A percentile compares a stretch with the other conserved stretches of the same genome.
Evolutionary conservation across 2,113 vertebrate genomes (phyloP).

Genomic region (Promerops cafer): DNA sequence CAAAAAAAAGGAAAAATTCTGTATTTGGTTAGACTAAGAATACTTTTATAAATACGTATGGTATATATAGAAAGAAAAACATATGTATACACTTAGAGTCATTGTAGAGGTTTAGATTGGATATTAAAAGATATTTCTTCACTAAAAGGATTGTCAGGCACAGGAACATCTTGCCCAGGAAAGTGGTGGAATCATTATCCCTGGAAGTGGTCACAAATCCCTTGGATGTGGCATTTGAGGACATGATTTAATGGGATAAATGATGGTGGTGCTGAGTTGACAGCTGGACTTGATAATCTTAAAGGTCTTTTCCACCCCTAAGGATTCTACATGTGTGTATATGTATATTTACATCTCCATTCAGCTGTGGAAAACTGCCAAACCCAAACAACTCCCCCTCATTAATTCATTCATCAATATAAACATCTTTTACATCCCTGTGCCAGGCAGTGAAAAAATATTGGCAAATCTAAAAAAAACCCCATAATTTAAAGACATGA

Average conservation of each 20-base stretch:
- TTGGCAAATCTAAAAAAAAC: not conserved
- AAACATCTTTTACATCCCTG: not conserved
- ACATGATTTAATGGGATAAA: not conserved
- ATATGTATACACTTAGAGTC: not conserved
- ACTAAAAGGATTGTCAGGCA: not conserved
- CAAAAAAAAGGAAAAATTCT: not conserved
- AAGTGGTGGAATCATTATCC: not conserved
- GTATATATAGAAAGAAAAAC: not conserved
- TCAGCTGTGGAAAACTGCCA: not conserved
- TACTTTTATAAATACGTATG: not conserved
- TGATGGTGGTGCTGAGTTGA: not conserved
- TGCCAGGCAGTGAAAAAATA: not conserved
- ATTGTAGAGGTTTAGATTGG: not conserved
- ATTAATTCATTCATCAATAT: not conserved
- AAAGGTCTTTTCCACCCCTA: not conserved
- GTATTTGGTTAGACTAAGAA: not conserved
- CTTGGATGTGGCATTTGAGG: not conserved
- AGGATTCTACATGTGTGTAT: not conserved
- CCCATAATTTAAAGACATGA: not conserved
- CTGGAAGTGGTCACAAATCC: not conserved
- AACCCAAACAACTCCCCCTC: not conserved
- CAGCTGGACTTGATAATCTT: not conserved
- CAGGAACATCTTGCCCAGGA: not conserved
- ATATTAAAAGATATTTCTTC: not conserved
- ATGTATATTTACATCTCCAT: not conserved